Evolutionary conservation across 2,888 invertebrate genomes (phyloP), one percentile per base, ranked within the genome.

Genomic region (Pantelozetes paolii): DNA sequence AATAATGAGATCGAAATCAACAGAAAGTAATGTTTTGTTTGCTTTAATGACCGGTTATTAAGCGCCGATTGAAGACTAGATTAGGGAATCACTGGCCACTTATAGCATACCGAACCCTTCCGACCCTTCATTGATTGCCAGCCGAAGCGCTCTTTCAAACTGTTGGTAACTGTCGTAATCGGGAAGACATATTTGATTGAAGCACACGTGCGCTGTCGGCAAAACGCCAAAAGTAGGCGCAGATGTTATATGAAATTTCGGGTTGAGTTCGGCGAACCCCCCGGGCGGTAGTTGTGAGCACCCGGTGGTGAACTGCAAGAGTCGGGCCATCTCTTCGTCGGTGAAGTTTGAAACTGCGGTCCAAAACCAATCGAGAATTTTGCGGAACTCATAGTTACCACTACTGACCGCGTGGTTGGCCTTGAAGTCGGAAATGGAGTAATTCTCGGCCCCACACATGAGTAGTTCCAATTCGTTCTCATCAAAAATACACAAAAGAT

Each of bases 191-290:
- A 96, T 87, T 85, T 95, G 94, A 86, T 96, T 96, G 85, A 95
- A 95, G 85, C 94, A 95, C 71, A 94, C 95, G 84, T 96, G 95
- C 36, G 95, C 94, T 1, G 94, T 93, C 62, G 95, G 95, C 79
- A 96, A 85, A 81, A 90, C 92, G 75, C 93, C 94, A 84, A 90
- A 91, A 30, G 91, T 90, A 0, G 92, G 91, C 71, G 93, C 91
- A 11, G 93, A 90, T 1, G 92, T 91, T 77, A 96, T 90, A 83
- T 94, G 94, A 85, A 95, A 94, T 75, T 91, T 88, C 1, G 96
- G 96, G 83, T 89, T 90, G 40, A 95, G 86, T 81, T 95, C 94
- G 79, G 88, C 86, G 84, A 95, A 95, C 18, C 94, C 95, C 42
- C 92, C 93, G 0, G 92, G 89, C 30, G 92, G 95, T 80, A 95